A percentile compares a stretch with the other conserved stretches of the same genome.
phyloP scores from a whole-genome alignment of 2,888 invertebrate species.

The Endomychus coccineus region DNA sequence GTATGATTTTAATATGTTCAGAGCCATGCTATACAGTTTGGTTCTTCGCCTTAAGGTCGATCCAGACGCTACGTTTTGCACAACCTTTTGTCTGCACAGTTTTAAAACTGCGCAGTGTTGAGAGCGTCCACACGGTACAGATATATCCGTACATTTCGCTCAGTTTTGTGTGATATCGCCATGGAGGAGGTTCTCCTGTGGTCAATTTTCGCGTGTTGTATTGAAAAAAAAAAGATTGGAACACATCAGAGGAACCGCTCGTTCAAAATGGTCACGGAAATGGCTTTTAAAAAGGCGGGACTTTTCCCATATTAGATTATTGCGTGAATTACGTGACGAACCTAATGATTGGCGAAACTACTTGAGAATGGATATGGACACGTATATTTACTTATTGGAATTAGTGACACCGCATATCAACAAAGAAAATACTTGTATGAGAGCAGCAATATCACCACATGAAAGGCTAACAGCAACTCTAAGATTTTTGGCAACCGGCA shows the following conservation, averaged over 20 bases:
- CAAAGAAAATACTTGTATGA: constrained; percentile 21
- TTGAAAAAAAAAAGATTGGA: constrained; percentile 15
- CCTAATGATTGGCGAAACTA: constrained; percentile 25
- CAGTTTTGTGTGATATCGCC: too few species aligned
- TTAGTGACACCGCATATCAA: constrained; percentile 23
- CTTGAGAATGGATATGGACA: constrained; percentile 23
- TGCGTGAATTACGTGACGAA: constrained; percentile 20
- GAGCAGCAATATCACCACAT: constrained; percentile 23
- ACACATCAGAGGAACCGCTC: constrained; percentile 12
- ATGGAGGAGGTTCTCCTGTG: constrained; percentile 17
- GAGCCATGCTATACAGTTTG: too few species aligned
- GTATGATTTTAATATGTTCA: too few species aligned
- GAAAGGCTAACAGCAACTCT: constrained; percentile 27
- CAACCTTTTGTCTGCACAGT: too few species aligned
- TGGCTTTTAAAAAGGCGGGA: constrained; percentile 18
- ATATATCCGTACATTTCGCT: too few species aligned
- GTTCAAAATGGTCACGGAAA: constrained; percentile 17
- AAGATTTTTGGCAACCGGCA: constrained; percentile 29
- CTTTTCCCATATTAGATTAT: constrained; percentile 18
- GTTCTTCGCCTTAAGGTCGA: too few species aligned
- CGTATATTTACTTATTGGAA: constrained; percentile 20
- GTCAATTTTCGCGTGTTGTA: constrained; percentile 14
- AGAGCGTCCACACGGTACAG: too few species aligned
- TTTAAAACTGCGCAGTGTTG: too few species aligned
- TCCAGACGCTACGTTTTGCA: too few species aligned